Evolutionary conservation across 2,888 invertebrate genomes (phyloP), one percentile per base, ranked within the genome.

Genomic region (Syrphus vitripennis): DNA sequence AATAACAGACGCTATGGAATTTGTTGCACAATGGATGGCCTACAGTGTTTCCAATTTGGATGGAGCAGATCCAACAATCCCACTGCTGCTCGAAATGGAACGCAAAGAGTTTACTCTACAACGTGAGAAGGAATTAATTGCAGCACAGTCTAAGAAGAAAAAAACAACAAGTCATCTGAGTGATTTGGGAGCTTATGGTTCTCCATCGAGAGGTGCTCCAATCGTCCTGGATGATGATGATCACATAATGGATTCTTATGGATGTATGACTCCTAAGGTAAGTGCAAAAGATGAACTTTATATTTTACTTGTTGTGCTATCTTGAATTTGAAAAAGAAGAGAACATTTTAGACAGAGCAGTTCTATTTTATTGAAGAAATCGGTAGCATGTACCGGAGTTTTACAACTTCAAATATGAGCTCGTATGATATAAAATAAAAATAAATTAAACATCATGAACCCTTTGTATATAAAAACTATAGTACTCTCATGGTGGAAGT

Each of bases 21-120:
- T 97, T 88, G 95, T 95, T 69, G 95, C 96, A 90, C 94, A 95
- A 93, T 97, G 97, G 97, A 94, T 96, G 93, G 96, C 97, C 21
- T 97, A 95, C 91, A 95, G 95, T 89, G 93, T 95, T 75, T 95
- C 96, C 37, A 93, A 95, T 90, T 92, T 95, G 87, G 93, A 94
- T 88, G 95, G 95, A 40, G 94, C 94, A 0, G 93, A 94, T 37
- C 95, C 96, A 26, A 94, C 94, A 67, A 87, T 94, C 34, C 94
- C 94, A 19, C 92, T 93, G 89, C 93, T 97, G 63, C 93, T 93
- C 82, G 92, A 93, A 89, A 94, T 96, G 91, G 95, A 94, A 89
- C 94, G 95, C 89, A 95, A 94, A 93, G 95, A 95, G 92, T 94
- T 95, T 90, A 90, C 90, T 29, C 67, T 89, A 89, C 94, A 94